Conservation (phyloP, 2,113 vertebrate species). For the Salvelinus namaycush region DNA sequence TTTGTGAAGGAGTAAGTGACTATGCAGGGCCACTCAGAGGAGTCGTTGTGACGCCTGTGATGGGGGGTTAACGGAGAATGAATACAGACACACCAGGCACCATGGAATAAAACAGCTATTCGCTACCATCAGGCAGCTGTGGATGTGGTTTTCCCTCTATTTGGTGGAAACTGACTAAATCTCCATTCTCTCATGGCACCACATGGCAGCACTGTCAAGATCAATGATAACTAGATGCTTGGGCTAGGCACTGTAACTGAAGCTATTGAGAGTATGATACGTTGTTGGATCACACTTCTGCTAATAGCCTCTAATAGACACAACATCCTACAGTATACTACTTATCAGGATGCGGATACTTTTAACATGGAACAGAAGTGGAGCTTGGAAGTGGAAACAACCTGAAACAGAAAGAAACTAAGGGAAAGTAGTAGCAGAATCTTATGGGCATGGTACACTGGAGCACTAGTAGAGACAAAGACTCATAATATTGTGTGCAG, state of each 20-base stretch:
- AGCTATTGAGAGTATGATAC: neutral
- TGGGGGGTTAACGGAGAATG: neutral
- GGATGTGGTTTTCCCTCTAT: neutral
- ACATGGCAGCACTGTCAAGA: neutral
- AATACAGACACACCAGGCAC: neutral
- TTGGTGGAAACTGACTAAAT: neutral
- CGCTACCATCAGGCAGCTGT: neutral
- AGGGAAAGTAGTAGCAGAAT: neutral
- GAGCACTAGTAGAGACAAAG: neutral
- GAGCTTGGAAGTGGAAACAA: neutral
- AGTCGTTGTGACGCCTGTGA: neutral
- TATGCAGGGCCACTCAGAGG: too few species aligned
- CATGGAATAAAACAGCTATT: constrained; percentile 3
- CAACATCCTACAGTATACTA: neutral
- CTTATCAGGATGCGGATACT: neutral
- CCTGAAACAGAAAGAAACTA: neutral
- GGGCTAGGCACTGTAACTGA: neutral
- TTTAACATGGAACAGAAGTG: neutral
- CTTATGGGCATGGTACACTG: neutral
- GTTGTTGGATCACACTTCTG: neutral
- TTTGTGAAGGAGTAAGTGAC: neutral
- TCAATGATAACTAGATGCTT: neutral
- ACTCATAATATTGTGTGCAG: neutral
- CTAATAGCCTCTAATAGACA: neutral
- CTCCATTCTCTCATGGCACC: neutral